phyloP scores from a whole-genome alignment of 2,797 vertebrate genomes.

The Parauchenoglanis ngamensis region DNA sequence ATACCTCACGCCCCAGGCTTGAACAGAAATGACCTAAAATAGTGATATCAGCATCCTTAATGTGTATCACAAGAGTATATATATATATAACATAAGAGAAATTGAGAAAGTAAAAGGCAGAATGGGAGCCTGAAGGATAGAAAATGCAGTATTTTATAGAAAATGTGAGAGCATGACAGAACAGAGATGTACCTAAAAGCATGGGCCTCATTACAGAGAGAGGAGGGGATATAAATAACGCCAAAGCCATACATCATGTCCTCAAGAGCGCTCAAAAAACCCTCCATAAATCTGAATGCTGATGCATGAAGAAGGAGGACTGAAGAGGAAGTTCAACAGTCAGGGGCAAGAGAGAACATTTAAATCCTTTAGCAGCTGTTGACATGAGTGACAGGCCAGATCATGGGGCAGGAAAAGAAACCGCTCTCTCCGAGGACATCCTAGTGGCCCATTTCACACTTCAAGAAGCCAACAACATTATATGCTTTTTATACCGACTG shows the following conservation, averaged over 20 bases:
- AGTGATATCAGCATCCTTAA: not conserved
- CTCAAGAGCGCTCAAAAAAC: slow-evolving; percentile 41
- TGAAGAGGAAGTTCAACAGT: slow-evolving; percentile 46
- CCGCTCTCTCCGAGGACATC: not conserved
- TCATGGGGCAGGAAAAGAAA: slow-evolving; percentile 61
- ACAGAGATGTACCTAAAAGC: not conserved
- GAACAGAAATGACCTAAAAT: slow-evolving; percentile 20
- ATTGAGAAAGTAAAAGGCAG: slow-evolving; percentile 23
- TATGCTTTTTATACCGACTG: not conserved
- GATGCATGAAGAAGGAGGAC: slow-evolving; percentile 60
- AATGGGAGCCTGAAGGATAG: slow-evolving; percentile 4
- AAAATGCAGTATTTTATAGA: not conserved
- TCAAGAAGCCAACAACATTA: not conserved
- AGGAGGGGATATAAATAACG: slow-evolving; percentile 76
- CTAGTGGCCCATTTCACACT: not conserved
- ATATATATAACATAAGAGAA: not conserved
- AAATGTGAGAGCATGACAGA: slow-evolving; percentile 12
- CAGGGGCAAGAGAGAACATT: slow-evolving; percentile 66
- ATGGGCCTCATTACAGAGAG: slow-evolving; percentile 43
- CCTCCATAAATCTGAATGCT: slow-evolving; percentile 52
- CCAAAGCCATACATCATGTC: slow-evolving; percentile 67
- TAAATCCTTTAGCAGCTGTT: slow-evolving; percentile 74
- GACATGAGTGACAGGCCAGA: slow-evolving; percentile 70
- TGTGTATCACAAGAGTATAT: not conserved
- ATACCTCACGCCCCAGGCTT: slow-evolving; percentile 9